These are phyloP conservation scores for Pongo pygmaeus DNA, from an alignment of 2,113 vertebrate species.

Conservation along the genomic window DNA sequence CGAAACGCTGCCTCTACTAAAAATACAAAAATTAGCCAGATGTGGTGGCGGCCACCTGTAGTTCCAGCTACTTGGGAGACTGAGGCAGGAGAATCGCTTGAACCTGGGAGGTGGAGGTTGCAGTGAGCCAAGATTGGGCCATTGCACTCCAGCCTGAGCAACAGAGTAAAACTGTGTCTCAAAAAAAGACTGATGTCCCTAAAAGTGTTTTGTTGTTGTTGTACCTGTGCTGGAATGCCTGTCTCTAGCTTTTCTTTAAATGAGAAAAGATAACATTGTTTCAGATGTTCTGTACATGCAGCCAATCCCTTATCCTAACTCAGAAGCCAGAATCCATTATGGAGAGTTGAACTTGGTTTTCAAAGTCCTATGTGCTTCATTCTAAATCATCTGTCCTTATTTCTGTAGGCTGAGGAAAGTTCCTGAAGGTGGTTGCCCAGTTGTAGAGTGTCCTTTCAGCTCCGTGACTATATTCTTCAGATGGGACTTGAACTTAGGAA, in stretches of 20 bases:
- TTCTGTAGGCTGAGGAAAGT: not conserved
- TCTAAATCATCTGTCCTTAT: not conserved
- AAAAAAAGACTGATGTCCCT: not conserved
- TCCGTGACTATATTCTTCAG: not conserved
- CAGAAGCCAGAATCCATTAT: not conserved
- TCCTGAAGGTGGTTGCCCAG: not conserved
- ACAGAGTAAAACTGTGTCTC: no score
- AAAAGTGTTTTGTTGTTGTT: not conserved
- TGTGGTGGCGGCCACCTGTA: no score
- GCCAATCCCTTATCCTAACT: not conserved
- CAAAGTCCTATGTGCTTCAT: not conserved
- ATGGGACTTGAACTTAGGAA: not conserved
- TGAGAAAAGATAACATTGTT: not conserved
- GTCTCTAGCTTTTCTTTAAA: not conserved
- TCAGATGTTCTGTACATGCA: not conserved
- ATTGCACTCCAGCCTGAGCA: no score
- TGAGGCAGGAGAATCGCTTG: no score
- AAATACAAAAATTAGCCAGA: no score
- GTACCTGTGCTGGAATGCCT: not conserved
- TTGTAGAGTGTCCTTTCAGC: accelerated
- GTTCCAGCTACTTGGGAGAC: no score
- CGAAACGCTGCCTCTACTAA: no score
- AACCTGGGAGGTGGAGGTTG: no score
- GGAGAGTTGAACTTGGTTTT: not conserved
- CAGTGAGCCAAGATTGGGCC: no score